These are phyloP conservation scores for Ptychadena robeensis DNA, from an alignment of 2,797 vertebrate genomes.

Conservation along the genomic window DNA sequence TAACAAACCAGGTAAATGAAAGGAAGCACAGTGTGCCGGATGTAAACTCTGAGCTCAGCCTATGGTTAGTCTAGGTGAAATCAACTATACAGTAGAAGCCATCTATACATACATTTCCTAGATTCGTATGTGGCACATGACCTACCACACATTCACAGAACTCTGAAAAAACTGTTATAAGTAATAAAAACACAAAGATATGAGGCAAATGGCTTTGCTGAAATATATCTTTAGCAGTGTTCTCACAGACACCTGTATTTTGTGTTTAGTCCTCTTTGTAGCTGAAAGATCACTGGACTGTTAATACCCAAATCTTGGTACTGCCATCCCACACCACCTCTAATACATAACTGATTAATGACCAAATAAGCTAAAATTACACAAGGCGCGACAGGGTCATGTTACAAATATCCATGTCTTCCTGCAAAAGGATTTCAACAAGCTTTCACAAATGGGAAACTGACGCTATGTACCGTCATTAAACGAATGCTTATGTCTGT, in stretches of 20 bases:
- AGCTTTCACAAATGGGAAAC: conserved; percentile 24
- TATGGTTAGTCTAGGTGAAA: background rate
- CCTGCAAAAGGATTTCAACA: conserved; percentile 28
- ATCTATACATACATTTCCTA: background rate
- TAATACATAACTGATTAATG: conserved; percentile 32
- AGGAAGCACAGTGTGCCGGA: background rate
- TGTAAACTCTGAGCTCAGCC: background rate
- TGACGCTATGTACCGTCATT: conserved; percentile 20
- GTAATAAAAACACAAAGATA: conserved; percentile 12
- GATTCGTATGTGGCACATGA: background rate
- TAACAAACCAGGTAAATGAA: background rate
- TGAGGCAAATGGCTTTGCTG: conserved; percentile 2
- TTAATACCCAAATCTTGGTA: conserved; percentile 8
- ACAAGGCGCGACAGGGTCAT: conserved; percentile 20
- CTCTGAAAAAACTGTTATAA: background rate
- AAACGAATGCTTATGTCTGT: conserved; percentile 20
- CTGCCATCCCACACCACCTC: background rate
- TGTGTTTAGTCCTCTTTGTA: background rate
- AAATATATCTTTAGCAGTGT: background rate
- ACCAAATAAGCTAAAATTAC: conserved; percentile 11
- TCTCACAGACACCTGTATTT: background rate
- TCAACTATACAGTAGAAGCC: background rate
- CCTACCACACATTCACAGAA: background rate
- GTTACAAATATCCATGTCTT: conserved; percentile 10
- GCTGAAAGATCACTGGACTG: background rate